Conservation (phyloP, 2,113 vertebrate genomes). For the Alligator sinensis region DNA sequence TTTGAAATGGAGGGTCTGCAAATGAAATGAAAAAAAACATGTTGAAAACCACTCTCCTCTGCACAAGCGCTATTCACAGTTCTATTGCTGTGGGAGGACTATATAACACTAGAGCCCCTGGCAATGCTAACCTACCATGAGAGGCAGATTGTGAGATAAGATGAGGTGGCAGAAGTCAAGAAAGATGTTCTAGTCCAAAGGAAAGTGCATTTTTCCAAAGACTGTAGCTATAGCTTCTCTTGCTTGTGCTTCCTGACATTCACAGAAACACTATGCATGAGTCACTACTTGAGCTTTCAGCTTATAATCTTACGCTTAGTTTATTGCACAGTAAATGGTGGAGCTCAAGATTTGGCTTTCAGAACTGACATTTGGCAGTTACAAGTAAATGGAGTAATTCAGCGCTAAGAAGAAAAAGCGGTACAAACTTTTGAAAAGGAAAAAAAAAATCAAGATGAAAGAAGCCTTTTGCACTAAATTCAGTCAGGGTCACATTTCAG, state of each 20-base stretch:
- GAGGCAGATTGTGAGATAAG: neutral
- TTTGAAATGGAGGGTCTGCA: too few species aligned
- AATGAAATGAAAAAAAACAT: too few species aligned
- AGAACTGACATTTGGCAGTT: conserved; percentile 12
- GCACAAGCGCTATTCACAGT: too few species aligned
- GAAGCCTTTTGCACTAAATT: conserved; percentile 45
- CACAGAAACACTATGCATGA: neutral
- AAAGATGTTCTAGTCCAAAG: neutral
- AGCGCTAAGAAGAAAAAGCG: conserved; percentile 20
- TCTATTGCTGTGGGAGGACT: neutral
- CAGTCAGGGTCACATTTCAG: conserved; percentile 36
- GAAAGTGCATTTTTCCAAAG: neutral
- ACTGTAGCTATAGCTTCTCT: neutral
- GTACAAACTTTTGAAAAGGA: neutral
- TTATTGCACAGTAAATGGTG: neutral
- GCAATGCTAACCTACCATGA: neutral
- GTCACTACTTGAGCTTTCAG: neutral
- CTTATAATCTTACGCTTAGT: conserved; percentile 5
- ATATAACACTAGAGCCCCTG: neutral
- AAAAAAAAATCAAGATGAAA: conserved; percentile 31
- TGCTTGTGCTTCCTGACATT: neutral
- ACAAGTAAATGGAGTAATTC: conserved; percentile 11
- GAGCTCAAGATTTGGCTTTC: neutral
- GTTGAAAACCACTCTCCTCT: too few species aligned
- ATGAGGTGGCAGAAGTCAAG: neutral